Evolutionary conservation across 1,140 invertebrate genomes (phyloP).

Genomic region (Temnothorax curvispinosus): DNA sequence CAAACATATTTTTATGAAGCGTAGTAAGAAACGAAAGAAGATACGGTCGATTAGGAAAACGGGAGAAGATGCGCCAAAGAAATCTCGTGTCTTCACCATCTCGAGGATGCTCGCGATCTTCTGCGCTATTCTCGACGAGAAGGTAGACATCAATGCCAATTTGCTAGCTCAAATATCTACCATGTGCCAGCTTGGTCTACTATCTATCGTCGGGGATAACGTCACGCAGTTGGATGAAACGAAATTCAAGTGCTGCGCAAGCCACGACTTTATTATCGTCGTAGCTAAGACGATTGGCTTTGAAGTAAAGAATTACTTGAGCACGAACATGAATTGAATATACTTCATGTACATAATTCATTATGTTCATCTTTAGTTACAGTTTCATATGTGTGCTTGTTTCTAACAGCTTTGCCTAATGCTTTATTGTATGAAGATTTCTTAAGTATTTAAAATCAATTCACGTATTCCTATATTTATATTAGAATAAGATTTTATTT

Average conservation of each 20-base stretch:
- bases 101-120: constrained; percentile 96
- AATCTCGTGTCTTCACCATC: constrained; percentile 92
- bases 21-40: constrained; percentile 87
- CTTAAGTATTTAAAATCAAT: not conserved
- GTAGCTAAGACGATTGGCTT: constrained; percentile 91
- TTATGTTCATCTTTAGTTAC: not conserved
- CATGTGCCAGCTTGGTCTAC: constrained; percentile 90
- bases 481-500: constrained; percentile 35
- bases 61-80: constrained; percentile 83
- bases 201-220: constrained; percentile 88
- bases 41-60: constrained; percentile 77
- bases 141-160: constrained; percentile 93
- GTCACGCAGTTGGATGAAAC: constrained; percentile 87
- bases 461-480: constrained; percentile 16
- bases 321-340: not conserved
- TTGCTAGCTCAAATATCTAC: constrained; percentile 92
- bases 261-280: constrained; percentile 89
- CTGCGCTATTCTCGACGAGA: constrained; percentile 94
- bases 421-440: not conserved
- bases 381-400: not conserved
- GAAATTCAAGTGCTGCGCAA: constrained; percentile 91
- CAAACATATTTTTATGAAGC: constrained; percentile 92
- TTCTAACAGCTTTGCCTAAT: not conserved
- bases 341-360: not conserved
- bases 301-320: constrained; percentile 91